These are phyloP conservation scores for Girardia tigrina DNA, from an alignment of 2,888 invertebrate species.

Conservation along the genomic window DNA sequence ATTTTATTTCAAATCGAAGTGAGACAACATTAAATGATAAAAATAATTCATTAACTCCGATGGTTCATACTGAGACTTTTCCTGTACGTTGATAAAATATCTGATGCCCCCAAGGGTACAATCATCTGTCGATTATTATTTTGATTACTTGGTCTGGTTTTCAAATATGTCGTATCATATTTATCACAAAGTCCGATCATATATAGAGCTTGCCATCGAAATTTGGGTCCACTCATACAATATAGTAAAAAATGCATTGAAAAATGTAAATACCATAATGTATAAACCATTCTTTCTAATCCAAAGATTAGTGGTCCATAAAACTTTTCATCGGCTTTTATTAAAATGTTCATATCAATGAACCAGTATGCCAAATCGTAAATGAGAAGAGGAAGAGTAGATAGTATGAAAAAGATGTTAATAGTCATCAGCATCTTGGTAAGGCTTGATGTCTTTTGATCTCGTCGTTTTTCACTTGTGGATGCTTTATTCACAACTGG, in stretches of 20 bases:
- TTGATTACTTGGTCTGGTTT: background rate
- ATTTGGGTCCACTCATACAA: slow-evolving; percentile 35
- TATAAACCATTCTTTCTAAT: slow-evolving; percentile 29
- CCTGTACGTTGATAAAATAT: slow-evolving; percentile 50
- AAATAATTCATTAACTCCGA: slow-evolving; percentile 55
- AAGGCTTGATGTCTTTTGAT: slow-evolving; percentile 31
- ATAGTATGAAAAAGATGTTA: slow-evolving; percentile 33
- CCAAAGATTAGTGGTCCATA: slow-evolving; percentile 30
- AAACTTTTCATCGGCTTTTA: background rate
- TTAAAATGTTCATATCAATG: slow-evolving; percentile 21
- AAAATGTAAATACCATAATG: slow-evolving; percentile 33
- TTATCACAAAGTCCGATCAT: background rate
- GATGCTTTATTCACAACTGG: slow-evolving; percentile 20
- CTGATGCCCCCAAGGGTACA: background rate
- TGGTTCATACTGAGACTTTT: slow-evolving; percentile 57
- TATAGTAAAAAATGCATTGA: slow-evolving; percentile 35
- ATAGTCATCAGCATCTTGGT: slow-evolving; percentile 34
- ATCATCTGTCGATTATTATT: background rate
- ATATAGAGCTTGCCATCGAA: slow-evolving; percentile 32
- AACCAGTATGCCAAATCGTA: slow-evolving; percentile 28
- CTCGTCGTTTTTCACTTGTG: slow-evolving; percentile 3
- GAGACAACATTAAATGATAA: no score
- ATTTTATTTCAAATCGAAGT: no score
- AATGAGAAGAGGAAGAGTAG: slow-evolving; percentile 27
- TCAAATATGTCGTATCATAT: background rate